Evolutionary conservation across 1,140 invertebrate species (phyloP).

Genomic region (Hycleus phaleratus): DNA sequence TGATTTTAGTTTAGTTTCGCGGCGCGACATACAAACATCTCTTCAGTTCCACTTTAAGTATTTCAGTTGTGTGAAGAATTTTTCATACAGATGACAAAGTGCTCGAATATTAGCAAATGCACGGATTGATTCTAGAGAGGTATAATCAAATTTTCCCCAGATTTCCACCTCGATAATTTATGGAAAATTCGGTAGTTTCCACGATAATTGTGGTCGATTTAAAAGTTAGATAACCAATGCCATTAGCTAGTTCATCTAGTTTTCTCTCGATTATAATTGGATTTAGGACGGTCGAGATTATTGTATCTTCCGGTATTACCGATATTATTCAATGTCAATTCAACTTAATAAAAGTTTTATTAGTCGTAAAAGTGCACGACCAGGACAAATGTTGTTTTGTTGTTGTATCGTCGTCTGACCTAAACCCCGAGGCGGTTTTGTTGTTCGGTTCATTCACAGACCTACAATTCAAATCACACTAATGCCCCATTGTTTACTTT

Average conservation of each 20-base stretch:
- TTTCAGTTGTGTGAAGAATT: neutral
- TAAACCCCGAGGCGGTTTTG: constrained; percentile 8
- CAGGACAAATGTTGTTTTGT: neutral
- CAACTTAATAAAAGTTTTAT: constrained; percentile 5
- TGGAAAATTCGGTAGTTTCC: too few relatives aligned
- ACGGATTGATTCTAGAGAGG: constrained; percentile 17
- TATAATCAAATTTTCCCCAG: neutral
- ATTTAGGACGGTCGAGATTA: constrained; percentile 2
- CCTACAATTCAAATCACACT: constrained; percentile 9
- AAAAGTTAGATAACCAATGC: too few relatives aligned
- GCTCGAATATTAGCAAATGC: neutral
- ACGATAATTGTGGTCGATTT: too few relatives aligned
- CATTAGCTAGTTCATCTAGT: too few relatives aligned
- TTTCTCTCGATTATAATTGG: neutral
- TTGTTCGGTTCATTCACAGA: constrained; percentile 12
- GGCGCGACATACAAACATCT: constrained; percentile 10
- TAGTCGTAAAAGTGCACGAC: constrained; percentile 13
- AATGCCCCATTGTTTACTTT: neutral
- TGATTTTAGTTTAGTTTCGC: constrained; percentile 9
- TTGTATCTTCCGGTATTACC: neutral
- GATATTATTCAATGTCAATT: constrained; percentile 9
- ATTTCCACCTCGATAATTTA: too few relatives aligned
- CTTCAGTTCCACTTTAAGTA: neutral
- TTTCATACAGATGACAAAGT: neutral
- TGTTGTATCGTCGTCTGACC: constrained; percentile 7